Conservation (phyloP, 2,888 invertebrate species). For the Noctua fimbriata region DNA sequence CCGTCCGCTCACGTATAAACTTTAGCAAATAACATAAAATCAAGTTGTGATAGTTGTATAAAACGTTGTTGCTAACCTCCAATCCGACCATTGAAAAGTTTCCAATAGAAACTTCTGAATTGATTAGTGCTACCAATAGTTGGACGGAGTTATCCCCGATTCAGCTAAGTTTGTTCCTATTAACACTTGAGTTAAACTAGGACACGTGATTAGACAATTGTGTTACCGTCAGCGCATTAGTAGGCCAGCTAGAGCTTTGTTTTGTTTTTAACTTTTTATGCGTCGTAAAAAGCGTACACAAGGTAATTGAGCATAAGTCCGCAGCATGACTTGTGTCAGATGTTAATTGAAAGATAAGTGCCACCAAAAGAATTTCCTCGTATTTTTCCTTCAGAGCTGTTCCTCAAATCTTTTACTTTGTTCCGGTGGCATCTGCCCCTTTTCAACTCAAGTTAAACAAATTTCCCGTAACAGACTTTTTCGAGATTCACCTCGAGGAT, state of each 20-base stretch:
- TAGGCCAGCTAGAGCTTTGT: slow-evolving; percentile 1
- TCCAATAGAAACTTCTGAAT: slow-evolving; percentile 68
- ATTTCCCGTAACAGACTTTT: slow-evolving; percentile 87
- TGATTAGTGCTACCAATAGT: slow-evolving; percentile 71
- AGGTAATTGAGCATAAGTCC: slow-evolving; percentile 50
- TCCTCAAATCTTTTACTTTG: slow-evolving; percentile 84
- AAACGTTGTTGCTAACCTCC: slow-evolving; percentile 64
- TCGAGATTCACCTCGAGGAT: slow-evolving; percentile 85
- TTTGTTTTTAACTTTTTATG: slow-evolving; percentile 33
- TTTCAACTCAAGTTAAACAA: slow-evolving; percentile 87
- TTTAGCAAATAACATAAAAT: slow-evolving; percentile 64
- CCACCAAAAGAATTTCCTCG: slow-evolving; percentile 76
- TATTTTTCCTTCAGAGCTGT: slow-evolving; percentile 79
- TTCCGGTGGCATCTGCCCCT: slow-evolving; percentile 80
- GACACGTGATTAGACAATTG: slow-evolving; percentile 52
- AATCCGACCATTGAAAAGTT: slow-evolving; percentile 68
- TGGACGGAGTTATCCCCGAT: slow-evolving; percentile 65
- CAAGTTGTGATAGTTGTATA: slow-evolving; percentile 66
- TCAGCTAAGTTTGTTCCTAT: slow-evolving; percentile 60
- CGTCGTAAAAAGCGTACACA: slow-evolving; percentile 46
- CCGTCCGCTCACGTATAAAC: slow-evolving; percentile 61
- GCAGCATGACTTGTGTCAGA: slow-evolving; percentile 70
- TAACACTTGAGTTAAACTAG: slow-evolving; percentile 57
- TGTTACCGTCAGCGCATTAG: slow-evolving; percentile 30
- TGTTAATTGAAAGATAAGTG: slow-evolving; percentile 84